These are phyloP conservation scores for Lamellibrachia columna DNA, from an alignment of 2,888 invertebrate species.

Conservation along the genomic window DNA sequence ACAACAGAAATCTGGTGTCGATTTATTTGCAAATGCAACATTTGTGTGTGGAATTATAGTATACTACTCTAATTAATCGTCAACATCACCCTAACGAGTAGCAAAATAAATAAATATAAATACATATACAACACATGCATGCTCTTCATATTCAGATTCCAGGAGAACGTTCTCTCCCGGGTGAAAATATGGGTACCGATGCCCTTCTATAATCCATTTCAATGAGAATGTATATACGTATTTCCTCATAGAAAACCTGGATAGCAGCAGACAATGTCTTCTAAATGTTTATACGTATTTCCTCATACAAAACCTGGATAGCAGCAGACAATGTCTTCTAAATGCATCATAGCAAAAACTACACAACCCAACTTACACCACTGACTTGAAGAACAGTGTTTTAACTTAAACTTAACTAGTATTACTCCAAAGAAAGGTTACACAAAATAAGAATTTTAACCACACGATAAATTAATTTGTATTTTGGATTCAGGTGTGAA, in stretches of 20 bases:
- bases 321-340: not conserved
- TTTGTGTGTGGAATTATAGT: not conserved
- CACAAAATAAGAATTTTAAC: not conserved
- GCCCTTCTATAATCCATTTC: not conserved
- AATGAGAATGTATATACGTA: not conserved
- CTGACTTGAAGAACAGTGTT: not conserved
- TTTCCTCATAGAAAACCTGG: not conserved
- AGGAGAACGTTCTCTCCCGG: not conserved
- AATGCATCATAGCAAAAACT: not conserved
- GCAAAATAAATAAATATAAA: constrained; percentile 16
- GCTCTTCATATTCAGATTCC: not conserved
- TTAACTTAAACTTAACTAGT: not conserved
- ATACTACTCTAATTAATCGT: not conserved
- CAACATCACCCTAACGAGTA: not conserved
- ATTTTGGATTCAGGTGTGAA: not conserved
- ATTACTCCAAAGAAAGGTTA: not conserved
- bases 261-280: not conserved
- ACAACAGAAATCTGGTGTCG: not conserved
- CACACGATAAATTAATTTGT: not conserved
- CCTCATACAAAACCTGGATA: not conserved
- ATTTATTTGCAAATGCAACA: not conserved
- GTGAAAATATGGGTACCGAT: not conserved
- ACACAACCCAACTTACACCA: not conserved
- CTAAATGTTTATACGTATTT: not conserved
- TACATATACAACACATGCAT: not conserved